Evolutionary conservation across 2,888 invertebrate genomes (phyloP).

Genomic region (Cephus runcator): DNA sequence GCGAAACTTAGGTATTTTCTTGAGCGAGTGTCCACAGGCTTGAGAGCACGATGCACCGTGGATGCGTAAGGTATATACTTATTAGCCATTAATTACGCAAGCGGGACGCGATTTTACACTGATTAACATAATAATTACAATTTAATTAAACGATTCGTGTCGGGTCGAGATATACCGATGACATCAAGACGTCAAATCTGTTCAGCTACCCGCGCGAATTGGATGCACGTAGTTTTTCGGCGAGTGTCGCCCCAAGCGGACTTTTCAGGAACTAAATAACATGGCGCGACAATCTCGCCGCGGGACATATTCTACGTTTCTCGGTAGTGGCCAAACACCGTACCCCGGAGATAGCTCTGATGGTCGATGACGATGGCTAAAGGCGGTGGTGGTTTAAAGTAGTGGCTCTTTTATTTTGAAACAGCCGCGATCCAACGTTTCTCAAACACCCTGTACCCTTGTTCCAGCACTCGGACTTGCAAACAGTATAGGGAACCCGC

Average conservation of each 20-base stretch:
- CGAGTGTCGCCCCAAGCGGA: not conserved
- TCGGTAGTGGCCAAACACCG: not conserved
- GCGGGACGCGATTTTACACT: not conserved
- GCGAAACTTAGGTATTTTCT: not conserved
- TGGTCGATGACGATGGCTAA: not conserved
- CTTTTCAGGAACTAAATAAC: not conserved
- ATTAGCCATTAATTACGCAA: not conserved
- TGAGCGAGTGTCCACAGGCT: not conserved
- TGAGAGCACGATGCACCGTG: not conserved
- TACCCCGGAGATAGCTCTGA: not conserved
- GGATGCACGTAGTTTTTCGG: not conserved
- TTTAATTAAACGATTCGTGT: not conserved
- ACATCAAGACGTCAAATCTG: not conserved
- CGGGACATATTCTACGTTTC: not conserved
- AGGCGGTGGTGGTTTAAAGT: not conserved
- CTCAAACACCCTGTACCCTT: slow-evolving; percentile 4
- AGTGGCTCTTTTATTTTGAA: not conserved
- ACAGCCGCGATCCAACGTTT: not conserved
- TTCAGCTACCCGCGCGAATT: not conserved
- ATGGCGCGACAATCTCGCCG: not conserved
- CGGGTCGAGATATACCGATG: not conserved
- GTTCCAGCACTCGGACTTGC: slow-evolving; percentile 11
- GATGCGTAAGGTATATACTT: not conserved
- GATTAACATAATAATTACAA: not conserved
- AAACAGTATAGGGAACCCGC: slow-evolving; percentile 23